Percentiles rank a stretch among this genome's conserved stretches.
Conservation (phyloP, 37 sponge, comb jelly and placozoan species). For the Theonella swinhoei region DNA sequence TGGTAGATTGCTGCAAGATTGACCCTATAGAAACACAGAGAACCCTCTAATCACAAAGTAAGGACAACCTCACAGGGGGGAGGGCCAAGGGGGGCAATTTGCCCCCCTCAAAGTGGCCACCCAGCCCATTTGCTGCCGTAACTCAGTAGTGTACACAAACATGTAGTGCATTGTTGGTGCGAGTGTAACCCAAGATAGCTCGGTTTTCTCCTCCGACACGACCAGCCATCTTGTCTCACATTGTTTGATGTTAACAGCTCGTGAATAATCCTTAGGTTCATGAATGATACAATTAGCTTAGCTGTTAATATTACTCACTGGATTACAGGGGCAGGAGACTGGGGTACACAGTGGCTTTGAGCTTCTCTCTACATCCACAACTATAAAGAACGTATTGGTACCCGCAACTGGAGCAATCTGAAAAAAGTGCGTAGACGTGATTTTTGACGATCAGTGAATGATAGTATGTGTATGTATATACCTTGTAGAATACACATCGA, state of each 20-base stretch:
- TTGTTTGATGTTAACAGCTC: too few relatives aligned
- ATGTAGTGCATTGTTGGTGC: too few relatives aligned
- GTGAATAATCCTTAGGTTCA: too few relatives aligned
- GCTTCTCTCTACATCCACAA: background rate
- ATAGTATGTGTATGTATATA: background rate
- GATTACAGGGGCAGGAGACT: conserved; percentile 1
- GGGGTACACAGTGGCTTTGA: background rate
- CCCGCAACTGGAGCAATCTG: conserved; percentile 3
- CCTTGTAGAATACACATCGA: conserved; percentile 15
- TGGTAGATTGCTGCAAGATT: background rate
- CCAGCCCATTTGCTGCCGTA: too few relatives aligned
- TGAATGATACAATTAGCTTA: too few relatives aligned
- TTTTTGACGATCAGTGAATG: background rate
- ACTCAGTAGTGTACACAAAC: too few relatives aligned
- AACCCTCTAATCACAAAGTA: background rate
- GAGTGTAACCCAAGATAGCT: too few relatives aligned
- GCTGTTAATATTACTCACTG: too few relatives aligned
- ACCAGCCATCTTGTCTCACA: too few relatives aligned
- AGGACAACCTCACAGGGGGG: background rate
- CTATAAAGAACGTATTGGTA: background rate
- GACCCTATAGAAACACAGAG: background rate
- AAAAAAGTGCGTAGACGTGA: background rate
- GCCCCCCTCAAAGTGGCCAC: too few relatives aligned
- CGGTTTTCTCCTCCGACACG: too few relatives aligned
- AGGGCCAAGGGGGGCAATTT: too few relatives aligned